Evolutionary conservation across 92 coral and sea anemone genomes (phyloP), one percentile per base, ranked within the genome.

Genomic region (Parazoanthus darwini): DNA sequence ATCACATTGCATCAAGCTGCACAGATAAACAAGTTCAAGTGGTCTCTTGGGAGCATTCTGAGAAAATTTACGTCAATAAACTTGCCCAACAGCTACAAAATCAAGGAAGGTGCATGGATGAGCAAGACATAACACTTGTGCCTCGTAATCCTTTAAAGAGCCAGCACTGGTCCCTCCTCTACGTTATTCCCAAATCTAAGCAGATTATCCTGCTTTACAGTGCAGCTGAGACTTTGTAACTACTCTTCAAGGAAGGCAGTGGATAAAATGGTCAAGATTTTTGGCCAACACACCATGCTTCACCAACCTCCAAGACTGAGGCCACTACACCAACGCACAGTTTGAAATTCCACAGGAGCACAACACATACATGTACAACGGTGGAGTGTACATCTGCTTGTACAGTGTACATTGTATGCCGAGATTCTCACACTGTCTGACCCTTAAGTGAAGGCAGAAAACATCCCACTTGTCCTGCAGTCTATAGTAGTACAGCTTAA

Each of bases 271-370:
- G 38, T 79, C 83, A 79, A 79, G 42, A 14, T 29, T 26, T 25
- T n/a, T 79, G 67, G 42, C 68, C 83, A 29, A 79, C 70, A 79
- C 83, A 79, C 42, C 43, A 79, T 54, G 23, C 43, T 79, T 29
- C 83, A 79, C 83, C 70, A 51, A 74, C 44, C 78, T 74, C 46
- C 46, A 74, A 74, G 78, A 82, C 86, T 82, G 86, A 77, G 43
- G 74, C 48, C 46, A 54, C 77, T 82, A 73, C 82, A 74, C 74
- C 85, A 86, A 86, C 73, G 78, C 43, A 50, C 71, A 74, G 39
- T 51, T 42, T 48, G 89, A 77, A 44, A 66, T 75, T 77, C 85
- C 89, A 48, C 85, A 86, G 46, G 85, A 86, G 83, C 82, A 86
- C 43, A 86, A 86, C 72, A 76, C 72, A 48, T 77, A 86, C 70